phyloP scores from a whole-genome alignment of 2,888 invertebrate species.

The Julus scandinavius region DNA sequence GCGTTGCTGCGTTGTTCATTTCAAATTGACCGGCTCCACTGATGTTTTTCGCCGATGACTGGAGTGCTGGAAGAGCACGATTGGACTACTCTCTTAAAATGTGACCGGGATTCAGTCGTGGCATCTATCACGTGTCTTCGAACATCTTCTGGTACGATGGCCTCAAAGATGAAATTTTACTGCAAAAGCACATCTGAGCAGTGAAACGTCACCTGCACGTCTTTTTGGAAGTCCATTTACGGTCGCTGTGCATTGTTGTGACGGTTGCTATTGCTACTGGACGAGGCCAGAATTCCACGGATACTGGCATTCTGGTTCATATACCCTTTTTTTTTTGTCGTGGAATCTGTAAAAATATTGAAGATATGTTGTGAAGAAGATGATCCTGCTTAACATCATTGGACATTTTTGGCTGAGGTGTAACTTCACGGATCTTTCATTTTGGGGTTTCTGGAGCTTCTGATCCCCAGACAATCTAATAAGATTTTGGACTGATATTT shows the following conservation, averaged over 20 bases:
- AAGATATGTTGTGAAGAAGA: background rate
- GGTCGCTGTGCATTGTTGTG: background rate
- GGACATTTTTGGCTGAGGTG: background rate
- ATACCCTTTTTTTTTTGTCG: background rate
- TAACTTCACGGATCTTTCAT: background rate
- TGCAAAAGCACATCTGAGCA: background rate
- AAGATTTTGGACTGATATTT: too few relatives aligned
- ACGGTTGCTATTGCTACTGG: constrained; percentile 23
- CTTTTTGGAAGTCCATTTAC: background rate
- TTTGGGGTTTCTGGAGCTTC: too few relatives aligned
- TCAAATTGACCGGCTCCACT: background rate
- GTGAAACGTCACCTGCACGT: background rate
- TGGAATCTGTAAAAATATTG: background rate
- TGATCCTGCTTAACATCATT: background rate
- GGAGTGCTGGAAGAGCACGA: background rate
- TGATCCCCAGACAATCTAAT: too few relatives aligned
- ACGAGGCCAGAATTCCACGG: background rate
- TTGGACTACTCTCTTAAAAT: background rate
- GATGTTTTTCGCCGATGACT: background rate
- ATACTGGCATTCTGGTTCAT: background rate
- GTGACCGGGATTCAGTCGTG: background rate
- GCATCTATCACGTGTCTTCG: background rate
- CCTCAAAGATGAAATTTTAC: background rate
- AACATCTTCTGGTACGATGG: background rate
- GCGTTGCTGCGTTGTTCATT: background rate